Evolutionary conservation across 2,888 invertebrate genomes (phyloP).

Genomic region (Pasiphila rectangulata): DNA sequence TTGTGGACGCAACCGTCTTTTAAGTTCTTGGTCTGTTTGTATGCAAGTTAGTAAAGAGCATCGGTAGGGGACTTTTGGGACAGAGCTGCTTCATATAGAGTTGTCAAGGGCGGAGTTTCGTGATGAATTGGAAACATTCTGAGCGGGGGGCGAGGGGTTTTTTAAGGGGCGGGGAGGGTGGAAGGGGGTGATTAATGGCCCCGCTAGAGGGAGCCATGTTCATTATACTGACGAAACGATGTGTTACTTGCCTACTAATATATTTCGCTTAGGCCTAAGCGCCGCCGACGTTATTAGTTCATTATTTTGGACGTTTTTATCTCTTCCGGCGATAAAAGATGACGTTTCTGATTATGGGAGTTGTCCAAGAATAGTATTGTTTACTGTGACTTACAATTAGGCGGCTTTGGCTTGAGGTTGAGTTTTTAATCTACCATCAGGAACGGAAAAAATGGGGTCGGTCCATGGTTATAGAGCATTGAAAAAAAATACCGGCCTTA

Average conservation of each 20-base stretch:
- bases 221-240: slow-evolving; percentile 77
- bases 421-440: slow-evolving; percentile 9
- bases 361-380: slow-evolving; percentile 45
- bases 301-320: slow-evolving; percentile 76
- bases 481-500: too few relatives aligned
- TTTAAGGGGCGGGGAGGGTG: slow-evolving; percentile 64
- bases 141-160: slow-evolving; percentile 65
- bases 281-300: slow-evolving; percentile 65
- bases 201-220: slow-evolving; percentile 77
- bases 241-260: slow-evolving; percentile 77
- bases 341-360: slow-evolving; percentile 55
- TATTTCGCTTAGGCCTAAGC: slow-evolving; percentile 68
- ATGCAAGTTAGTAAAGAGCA: slow-evolving; percentile 31
- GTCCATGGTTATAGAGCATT: too few relatives aligned
- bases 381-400: slow-evolving; percentile 37
- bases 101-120: slow-evolving; percentile 82
- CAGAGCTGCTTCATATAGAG: slow-evolving; percentile 78
- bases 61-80: slow-evolving; percentile 54
- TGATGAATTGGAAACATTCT: slow-evolving; percentile 80
- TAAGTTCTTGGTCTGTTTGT: slow-evolving; percentile 37
- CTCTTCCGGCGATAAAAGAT: slow-evolving; percentile 69
- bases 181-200: slow-evolving; percentile 72
- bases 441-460: neutral
- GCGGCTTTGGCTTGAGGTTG: slow-evolving; percentile 6
- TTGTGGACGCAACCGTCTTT: slow-evolving; percentile 39